These are phyloP conservation scores for Conus betulinus DNA, from an alignment of 1,140 invertebrate genomes.

Conservation along the genomic window DNA sequence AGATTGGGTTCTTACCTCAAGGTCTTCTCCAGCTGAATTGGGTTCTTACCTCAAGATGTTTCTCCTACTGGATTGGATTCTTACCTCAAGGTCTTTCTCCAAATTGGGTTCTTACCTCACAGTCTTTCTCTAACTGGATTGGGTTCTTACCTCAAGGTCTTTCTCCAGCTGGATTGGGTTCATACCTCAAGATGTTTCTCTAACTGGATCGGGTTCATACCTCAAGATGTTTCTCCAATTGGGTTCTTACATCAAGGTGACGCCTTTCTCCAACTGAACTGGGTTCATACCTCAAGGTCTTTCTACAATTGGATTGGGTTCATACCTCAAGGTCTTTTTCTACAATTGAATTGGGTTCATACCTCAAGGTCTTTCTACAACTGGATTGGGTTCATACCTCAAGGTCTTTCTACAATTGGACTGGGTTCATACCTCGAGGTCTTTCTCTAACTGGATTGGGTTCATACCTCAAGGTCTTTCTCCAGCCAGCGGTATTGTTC, in stretches of 20 bases:
- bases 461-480: conserved; percentile 64
- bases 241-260: conserved; percentile 59
- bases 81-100: conserved; percentile 32
- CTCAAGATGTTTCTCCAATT: conserved; percentile 30
- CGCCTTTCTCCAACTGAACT: conserved; percentile 64
- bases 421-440: conserved; percentile 1
- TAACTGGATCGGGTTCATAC: conserved; percentile 27
- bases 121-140: conserved; percentile 47
- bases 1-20: conserved; percentile 52
- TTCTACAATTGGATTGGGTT: neutral
- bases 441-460: conserved; percentile 3
- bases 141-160: conserved; percentile 62
- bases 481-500: conserved; percentile 84
- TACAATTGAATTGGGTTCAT: conserved; percentile 61
- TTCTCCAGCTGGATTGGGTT: conserved; percentile 61
- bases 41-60: conserved; percentile 62
- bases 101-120: conserved; percentile 51
- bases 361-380: conserved; percentile 30
- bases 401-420: conserved; percentile 69
- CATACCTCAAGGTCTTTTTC: conserved; percentile 66
- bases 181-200: conserved; percentile 30
- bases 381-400: conserved; percentile 47
- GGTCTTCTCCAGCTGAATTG: conserved; percentile 63
- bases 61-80: conserved; percentile 49
- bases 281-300: conserved; percentile 8